phyloP scores from a whole-genome alignment of 2,888 invertebrate species.

The Ernsta delagoae region DNA sequence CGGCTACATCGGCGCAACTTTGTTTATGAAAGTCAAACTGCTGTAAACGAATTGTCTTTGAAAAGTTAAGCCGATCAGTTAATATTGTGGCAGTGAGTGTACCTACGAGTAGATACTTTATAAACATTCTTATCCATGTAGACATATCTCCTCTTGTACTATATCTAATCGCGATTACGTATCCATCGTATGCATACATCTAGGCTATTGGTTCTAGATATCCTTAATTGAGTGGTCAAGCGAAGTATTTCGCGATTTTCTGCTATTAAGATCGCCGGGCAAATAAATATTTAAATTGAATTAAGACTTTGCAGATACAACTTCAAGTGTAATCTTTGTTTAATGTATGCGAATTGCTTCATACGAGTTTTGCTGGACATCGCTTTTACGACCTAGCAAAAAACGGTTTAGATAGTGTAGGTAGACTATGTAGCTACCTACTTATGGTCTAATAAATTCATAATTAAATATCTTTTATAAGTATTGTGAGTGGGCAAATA shows the following conservation, averaged over 20 bases:
- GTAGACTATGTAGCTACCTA: not conserved
- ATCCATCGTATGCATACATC: constrained; percentile 22
- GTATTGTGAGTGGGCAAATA: too few species aligned
- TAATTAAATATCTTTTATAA: too few species aligned
- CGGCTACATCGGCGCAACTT: too few species aligned
- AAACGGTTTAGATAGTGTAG: not conserved
- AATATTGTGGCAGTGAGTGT: too few species aligned
- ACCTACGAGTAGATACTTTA: too few species aligned
- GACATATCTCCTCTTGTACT: not conserved
- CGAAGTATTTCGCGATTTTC: constrained; percentile 9
- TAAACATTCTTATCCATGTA: constrained; percentile 3
- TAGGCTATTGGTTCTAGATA: constrained; percentile 31
- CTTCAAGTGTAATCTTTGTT: not conserved
- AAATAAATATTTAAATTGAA: constrained; percentile 27
- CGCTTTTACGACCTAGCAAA: not conserved
- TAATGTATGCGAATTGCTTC: not conserved
- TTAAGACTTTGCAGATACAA: constrained; percentile 10
- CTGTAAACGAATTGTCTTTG: too few species aligned
- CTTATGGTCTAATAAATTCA: not conserved
- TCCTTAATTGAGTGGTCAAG: constrained; percentile 33
- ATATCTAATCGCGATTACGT: constrained; percentile 16
- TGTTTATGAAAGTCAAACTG: too few species aligned
- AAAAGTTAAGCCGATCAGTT: too few species aligned
- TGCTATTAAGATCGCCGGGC: constrained; percentile 10
- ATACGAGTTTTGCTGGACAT: not conserved